Conservation (phyloP, 2,888 invertebrate genomes). For the Tryphoninae sp. region DNA sequence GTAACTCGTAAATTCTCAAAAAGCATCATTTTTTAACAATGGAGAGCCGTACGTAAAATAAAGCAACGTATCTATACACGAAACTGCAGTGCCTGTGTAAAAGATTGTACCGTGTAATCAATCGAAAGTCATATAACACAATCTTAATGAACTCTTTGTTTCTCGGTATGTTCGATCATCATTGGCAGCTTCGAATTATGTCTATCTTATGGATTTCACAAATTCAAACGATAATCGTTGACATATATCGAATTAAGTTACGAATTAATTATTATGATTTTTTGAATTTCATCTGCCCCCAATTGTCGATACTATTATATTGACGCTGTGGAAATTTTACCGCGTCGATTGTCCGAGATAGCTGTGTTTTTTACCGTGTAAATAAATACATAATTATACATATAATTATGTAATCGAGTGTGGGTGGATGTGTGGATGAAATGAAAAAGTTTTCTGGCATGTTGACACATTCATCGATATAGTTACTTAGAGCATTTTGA, state of each 20-base stretch:
- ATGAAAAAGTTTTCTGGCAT: background rate
- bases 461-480: slow-evolving; percentile 58
- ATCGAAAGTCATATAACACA: slow-evolving; percentile 20
- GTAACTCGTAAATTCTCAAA: slow-evolving; percentile 19
- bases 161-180: slow-evolving; percentile 27
- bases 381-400: slow-evolving; percentile 67
- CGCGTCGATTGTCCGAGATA: slow-evolving; percentile 64
- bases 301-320: slow-evolving; percentile 55
- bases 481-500: slow-evolving; percentile 67
- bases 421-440: too few relatives aligned
- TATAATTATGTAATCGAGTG: slow-evolving; percentile 17
- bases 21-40: slow-evolving; percentile 19
- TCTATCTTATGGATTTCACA: slow-evolving; percentile 29
- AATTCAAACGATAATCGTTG: slow-evolving; percentile 14
- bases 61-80: slow-evolving; percentile 14
- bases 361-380: slow-evolving; percentile 74
- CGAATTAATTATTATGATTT: background rate
- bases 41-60: slow-evolving; percentile 25
- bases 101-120: slow-evolving; percentile 17
- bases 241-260: slow-evolving; percentile 61
- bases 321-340: slow-evolving; percentile 49
- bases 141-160: slow-evolving; percentile 33
- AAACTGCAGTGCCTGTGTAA: slow-evolving; percentile 58
- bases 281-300: slow-evolving; percentile 34
- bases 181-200: slow-evolving; percentile 35